Percentiles rank a stretch among this genome's conserved stretches.
These are phyloP conservation scores for Haemorhous mexicanus DNA, from an alignment of 2,113 vertebrate genomes.

Conservation along the genomic window DNA sequence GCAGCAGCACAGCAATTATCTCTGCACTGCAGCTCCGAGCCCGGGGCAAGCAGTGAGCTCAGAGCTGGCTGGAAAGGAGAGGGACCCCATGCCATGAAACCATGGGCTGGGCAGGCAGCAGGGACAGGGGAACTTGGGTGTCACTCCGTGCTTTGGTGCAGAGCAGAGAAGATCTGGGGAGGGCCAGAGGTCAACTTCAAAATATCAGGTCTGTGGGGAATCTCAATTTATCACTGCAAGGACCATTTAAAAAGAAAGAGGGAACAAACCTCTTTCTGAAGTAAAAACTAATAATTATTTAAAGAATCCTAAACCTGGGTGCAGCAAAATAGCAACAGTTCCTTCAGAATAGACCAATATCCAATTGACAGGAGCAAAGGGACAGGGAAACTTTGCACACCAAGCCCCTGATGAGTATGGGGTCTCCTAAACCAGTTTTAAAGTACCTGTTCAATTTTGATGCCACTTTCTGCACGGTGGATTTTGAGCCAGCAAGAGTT, in stretches of 20 bases:
- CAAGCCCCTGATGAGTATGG: fast-evolving
- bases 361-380: not conserved
- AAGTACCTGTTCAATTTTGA: not conserved
- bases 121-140: not conserved
- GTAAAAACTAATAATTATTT: not conserved
- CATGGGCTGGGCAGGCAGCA: not conserved
- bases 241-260: not conserved
- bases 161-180: not conserved
- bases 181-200: not conserved
- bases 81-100: not conserved
- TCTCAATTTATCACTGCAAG: not conserved
- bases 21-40: not conserved
- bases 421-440: not conserved
- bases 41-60: not conserved
- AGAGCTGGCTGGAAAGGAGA: not conserved
- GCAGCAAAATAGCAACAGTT: not conserved
- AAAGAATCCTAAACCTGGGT: not conserved
- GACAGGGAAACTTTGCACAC: not conserved
- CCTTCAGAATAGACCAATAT: not conserved
- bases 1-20: not conserved
- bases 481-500: not conserved
- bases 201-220: not conserved
- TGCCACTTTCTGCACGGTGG: not conserved
- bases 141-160: not conserved
- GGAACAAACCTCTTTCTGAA: not conserved